Evolutionary conservation across 2,797 vertebrate species (phyloP).

Genomic region (Paguma larvata): DNA sequence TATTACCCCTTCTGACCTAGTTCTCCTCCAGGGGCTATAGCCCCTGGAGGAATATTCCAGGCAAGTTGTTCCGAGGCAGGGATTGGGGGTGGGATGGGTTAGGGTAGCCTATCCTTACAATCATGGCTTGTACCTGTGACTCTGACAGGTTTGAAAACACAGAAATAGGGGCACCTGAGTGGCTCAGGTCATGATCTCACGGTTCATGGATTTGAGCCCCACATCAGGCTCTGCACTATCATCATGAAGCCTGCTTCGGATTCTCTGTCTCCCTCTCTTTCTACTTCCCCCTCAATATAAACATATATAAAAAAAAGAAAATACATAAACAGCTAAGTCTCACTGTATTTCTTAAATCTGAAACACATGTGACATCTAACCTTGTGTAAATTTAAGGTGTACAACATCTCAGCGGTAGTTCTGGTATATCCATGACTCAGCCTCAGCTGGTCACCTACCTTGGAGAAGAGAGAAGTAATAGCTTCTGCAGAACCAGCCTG

Average conservation of each 20-base stretch:
- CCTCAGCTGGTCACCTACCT: accelerated
- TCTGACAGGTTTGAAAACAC: neutral
- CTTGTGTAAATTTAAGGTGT: neutral
- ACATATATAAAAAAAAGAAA: neutral
- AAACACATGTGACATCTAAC: neutral
- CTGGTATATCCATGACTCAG: neutral
- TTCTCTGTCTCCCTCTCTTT: too few species aligned
- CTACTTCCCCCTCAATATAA: too few species aligned
- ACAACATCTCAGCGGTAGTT: neutral
- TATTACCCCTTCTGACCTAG: neutral
- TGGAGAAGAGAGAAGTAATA: neutral
- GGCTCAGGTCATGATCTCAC: too few species aligned
- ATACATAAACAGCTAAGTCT: neutral
- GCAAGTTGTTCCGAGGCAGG: neutral
- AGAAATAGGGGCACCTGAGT: neutral
- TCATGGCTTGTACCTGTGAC: neutral
- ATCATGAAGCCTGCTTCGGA: too few species aligned
- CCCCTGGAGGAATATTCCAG: neutral
- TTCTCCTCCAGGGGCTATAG: neutral
- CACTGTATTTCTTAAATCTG: neutral
- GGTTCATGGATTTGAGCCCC: too few species aligned
- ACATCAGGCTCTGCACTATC: too few species aligned
- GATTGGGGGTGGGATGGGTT: neutral
- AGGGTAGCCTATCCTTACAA: neutral
- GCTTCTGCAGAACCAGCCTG: neutral